phyloP scores from a whole-genome alignment of 1,140 invertebrate species.

The Brachionus manjavacas region DNA sequence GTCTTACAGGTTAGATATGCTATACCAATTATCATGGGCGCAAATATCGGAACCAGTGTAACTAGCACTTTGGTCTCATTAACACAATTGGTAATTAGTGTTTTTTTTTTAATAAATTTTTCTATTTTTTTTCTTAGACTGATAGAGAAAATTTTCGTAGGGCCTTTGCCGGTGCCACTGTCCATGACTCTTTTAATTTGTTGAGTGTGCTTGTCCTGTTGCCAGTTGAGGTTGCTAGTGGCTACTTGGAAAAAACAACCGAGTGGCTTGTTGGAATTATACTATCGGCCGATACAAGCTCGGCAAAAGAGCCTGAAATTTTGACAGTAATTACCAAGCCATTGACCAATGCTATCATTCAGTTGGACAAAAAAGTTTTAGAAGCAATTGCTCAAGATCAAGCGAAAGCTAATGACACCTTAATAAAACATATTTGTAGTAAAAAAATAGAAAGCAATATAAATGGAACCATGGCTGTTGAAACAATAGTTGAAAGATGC shows the following conservation, averaged over 20 bases:
- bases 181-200: slow-evolving; percentile 64
- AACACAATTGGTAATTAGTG: slow-evolving; percentile 49
- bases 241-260: slow-evolving; percentile 44
- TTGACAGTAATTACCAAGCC: slow-evolving; percentile 57
- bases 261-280: neutral
- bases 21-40: slow-evolving; percentile 64
- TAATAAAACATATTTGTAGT: slow-evolving; percentile 46
- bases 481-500: neutral
- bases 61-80: slow-evolving; percentile 64
- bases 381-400: slow-evolving; percentile 49
- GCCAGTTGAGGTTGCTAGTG: slow-evolving; percentile 56
- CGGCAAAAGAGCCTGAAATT: slow-evolving; percentile 49
- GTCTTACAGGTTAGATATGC: slow-evolving; percentile 57
- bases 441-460: neutral
- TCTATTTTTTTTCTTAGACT: neutral
- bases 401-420: slow-evolving; percentile 43
- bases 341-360: slow-evolving; percentile 43
- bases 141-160: slow-evolving; percentile 57
- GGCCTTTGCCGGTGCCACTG: slow-evolving; percentile 62
- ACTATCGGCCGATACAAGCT: neutral
- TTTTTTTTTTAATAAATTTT: slow-evolving; percentile 60
- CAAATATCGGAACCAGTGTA: slow-evolving; percentile 64
- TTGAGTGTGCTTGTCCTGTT: slow-evolving; percentile 59
- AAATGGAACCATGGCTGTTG: slow-evolving; percentile 36
- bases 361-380: slow-evolving; percentile 59